Evolutionary conservation across 2,888 invertebrate species (phyloP).

Genomic region (Pharmacophagus antenor): DNA sequence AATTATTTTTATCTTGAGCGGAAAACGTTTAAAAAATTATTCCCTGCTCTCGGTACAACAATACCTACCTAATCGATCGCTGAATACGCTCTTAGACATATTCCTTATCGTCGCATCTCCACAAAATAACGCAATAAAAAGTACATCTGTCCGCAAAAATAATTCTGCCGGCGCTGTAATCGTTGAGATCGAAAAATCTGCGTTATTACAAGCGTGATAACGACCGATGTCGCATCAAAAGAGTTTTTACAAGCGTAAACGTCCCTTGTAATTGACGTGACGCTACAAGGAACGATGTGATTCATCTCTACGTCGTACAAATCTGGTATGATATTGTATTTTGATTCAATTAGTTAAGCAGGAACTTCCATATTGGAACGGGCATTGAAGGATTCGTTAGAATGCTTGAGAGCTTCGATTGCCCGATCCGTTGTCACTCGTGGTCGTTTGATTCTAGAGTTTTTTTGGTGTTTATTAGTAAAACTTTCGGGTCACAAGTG

Average conservation of each 20-base stretch:
- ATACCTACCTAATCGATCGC: conserved; percentile 60
- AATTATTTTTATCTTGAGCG: conserved; percentile 56
- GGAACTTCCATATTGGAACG: conserved; percentile 57
- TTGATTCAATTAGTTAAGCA: conserved; percentile 70
- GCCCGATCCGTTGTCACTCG: conserved; percentile 4
- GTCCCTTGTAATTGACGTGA: conserved; percentile 61
- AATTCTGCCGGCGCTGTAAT: conserved; percentile 33
- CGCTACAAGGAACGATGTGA: conserved; percentile 61
- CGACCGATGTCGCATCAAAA: conserved; percentile 43
- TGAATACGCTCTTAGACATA: conserved; percentile 59
- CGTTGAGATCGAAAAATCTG: conserved; percentile 36
- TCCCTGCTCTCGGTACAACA: conserved; percentile 59
- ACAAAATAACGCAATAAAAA: conserved; percentile 70
- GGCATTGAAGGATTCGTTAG: conserved; percentile 50
- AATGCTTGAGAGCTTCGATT: conserved; percentile 17
- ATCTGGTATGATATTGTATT: conserved; percentile 69
- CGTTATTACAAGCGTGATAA: conserved; percentile 42
- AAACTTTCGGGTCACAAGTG: neutral
- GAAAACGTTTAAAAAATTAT: conserved; percentile 59
- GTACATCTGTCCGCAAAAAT: conserved; percentile 46
- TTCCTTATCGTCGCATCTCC: conserved; percentile 65
- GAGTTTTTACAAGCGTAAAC: conserved; percentile 42
- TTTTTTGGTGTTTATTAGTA: neutral
- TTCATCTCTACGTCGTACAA: conserved; percentile 64
- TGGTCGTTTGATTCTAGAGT: neutral